phyloP scores from a whole-genome alignment of 2,113 vertebrate species.

The Scomber japonicus region DNA sequence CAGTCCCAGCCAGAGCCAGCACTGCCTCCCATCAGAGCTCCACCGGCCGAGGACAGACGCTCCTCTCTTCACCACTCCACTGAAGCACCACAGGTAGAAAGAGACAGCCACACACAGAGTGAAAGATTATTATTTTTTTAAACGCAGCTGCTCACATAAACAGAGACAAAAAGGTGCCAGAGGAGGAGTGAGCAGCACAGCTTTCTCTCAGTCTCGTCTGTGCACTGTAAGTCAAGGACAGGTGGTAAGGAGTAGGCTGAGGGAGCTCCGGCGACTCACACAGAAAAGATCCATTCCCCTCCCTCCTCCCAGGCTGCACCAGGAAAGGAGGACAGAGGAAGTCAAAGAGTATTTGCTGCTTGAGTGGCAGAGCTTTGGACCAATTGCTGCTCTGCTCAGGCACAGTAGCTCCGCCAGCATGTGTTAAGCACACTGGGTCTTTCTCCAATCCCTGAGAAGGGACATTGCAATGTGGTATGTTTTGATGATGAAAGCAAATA shows the following conservation, averaged over 20 bases:
- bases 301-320: constrained; percentile 78
- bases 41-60: constrained; percentile 55
- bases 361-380: constrained; percentile 73
- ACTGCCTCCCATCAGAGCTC: constrained; percentile 81
- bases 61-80: constrained; percentile 53
- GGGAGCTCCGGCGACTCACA: constrained; percentile 70
- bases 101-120: constrained; percentile 36
- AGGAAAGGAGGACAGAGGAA: constrained; percentile 83
- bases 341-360: constrained; percentile 65
- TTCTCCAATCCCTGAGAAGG: constrained; percentile 42
- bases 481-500: constrained; percentile 52
- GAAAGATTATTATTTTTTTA: background rate
- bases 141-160: constrained; percentile 45
- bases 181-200: constrained; percentile 44
- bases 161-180: constrained; percentile 20
- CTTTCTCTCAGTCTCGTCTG: constrained; percentile 50
- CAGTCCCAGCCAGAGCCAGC: constrained; percentile 75
- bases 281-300: constrained; percentile 76
- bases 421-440: constrained; percentile 40
- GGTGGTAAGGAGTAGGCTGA: constrained; percentile 74
- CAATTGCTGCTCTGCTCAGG: constrained; percentile 74
- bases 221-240: constrained; percentile 75
- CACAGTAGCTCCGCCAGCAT: constrained; percentile 50
- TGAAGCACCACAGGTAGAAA: constrained; percentile 62
- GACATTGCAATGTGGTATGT: constrained; percentile 39